Conservation (phyloP, 2,797 vertebrate species). For the Syncerus caffer region DNA sequence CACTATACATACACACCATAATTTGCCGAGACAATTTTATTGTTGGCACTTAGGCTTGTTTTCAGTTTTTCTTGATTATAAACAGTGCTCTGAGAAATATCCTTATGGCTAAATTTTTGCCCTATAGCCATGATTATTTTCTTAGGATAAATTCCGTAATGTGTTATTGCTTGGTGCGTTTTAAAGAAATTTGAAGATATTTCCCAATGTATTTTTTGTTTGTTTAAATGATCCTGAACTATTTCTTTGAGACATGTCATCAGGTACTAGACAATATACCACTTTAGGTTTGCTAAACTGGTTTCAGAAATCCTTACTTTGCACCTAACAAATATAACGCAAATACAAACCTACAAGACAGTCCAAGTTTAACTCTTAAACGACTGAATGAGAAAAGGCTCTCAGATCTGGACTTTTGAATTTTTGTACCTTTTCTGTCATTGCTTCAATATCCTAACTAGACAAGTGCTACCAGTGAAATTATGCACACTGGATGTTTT, state of each 20-base stretch:
- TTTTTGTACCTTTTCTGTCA: neutral
- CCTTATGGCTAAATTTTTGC: neutral
- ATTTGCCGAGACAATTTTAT: neutral
- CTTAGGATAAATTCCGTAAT: neutral
- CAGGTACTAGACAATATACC: neutral
- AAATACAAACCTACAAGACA: neutral
- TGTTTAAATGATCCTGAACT: neutral
- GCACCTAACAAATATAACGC: neutral
- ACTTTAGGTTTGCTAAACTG: neutral
- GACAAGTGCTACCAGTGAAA: neutral
- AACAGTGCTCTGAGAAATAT: neutral
- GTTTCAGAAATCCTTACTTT: conserved; percentile 20
- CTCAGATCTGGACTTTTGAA: neutral
- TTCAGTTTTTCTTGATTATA: neutral
- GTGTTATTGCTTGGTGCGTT: neutral
- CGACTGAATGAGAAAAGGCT: neutral
- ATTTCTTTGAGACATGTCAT: neutral
- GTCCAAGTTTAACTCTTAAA: neutral
- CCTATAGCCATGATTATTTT: neutral
- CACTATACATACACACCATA: neutral
- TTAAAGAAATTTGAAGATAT: neutral
- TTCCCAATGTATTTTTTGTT: neutral
- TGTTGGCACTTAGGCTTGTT: neutral
- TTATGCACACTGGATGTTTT: neutral
- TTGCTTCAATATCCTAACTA: neutral